These are phyloP conservation scores for Caenorhabditis becei DNA, from an alignment of 2,888 invertebrate species.

Conservation along the genomic window DNA sequence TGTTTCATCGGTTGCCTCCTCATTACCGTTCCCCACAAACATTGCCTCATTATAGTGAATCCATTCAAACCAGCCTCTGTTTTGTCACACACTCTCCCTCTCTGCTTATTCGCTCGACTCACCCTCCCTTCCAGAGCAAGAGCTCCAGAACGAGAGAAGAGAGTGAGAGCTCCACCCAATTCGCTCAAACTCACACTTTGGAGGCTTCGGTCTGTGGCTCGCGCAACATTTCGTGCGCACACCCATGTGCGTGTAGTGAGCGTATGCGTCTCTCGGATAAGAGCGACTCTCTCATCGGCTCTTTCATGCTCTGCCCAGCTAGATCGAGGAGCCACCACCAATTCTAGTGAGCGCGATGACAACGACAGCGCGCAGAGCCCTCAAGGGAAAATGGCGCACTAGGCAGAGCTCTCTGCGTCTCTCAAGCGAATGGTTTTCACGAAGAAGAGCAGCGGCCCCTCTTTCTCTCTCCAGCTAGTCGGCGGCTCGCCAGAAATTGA, in stretches of 20 bases:
- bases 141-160: slow-evolving; percentile 25
- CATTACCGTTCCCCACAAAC: slow-evolving; percentile 17
- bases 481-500: slow-evolving; percentile 55
- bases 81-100: slow-evolving; percentile 17
- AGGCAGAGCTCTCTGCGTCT: slow-evolving; percentile 40
- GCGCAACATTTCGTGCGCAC: slow-evolving; percentile 56
- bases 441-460: slow-evolving; percentile 36
- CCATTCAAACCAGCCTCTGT: slow-evolving; percentile 9
- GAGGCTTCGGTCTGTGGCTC: slow-evolving; percentile 50
- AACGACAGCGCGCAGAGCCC: slow-evolving; percentile 54
- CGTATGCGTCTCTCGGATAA: slow-evolving; percentile 33
- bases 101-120: slow-evolving; percentile 24
- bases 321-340: slow-evolving; percentile 56
- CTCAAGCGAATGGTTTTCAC: slow-evolving; percentile 32
- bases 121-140: slow-evolving; percentile 42
- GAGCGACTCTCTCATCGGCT: slow-evolving; percentile 20
- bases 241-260: slow-evolving; percentile 52
- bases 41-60: slow-evolving; percentile 18
- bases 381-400: slow-evolving; percentile 60
- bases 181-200: slow-evolving; percentile 57
- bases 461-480: slow-evolving; percentile 36
- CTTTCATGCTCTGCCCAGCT: slow-evolving; percentile 39
- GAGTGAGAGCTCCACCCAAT: slow-evolving; percentile 47
- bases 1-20: background rate
- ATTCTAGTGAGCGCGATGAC: slow-evolving; percentile 60